Conservation (phyloP, 92 coral and sea anemone species). For the Porites evermanni region DNA sequence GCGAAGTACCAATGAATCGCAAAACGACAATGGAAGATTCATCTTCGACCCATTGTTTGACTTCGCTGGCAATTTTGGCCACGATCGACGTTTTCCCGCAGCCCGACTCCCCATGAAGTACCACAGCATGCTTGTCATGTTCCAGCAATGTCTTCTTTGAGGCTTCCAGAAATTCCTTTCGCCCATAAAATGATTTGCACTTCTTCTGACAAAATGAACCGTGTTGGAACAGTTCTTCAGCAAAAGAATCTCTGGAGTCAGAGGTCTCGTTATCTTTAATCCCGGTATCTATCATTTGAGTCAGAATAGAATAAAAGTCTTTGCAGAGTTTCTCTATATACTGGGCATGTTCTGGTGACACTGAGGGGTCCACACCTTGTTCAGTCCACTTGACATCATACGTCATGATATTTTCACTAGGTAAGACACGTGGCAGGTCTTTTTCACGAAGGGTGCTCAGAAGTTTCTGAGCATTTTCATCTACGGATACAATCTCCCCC, state of each 20-base stretch:
- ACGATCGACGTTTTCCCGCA: slow-evolving; percentile 97
- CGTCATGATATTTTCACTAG: slow-evolving; percentile 59
- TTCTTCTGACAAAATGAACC: slow-evolving; percentile 91
- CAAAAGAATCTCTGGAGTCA: slow-evolving; percentile 73
- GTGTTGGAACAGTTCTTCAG: slow-evolving; percentile 94
- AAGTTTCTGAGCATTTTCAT: slow-evolving; percentile 78
- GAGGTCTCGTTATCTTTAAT: slow-evolving; percentile 77
- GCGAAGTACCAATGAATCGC: slow-evolving; percentile 93
- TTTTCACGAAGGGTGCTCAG: slow-evolving; percentile 79
- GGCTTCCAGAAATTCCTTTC: slow-evolving; percentile 70
- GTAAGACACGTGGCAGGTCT: slow-evolving; percentile 72
- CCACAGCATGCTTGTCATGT: slow-evolving; percentile 70
- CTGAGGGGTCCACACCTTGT: slow-evolving; percentile 83
- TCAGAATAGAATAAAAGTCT: slow-evolving; percentile 80
- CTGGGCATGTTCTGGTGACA: slow-evolving; percentile 74
- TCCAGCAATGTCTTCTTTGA: slow-evolving; percentile 58
- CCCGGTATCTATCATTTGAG: slow-evolving; percentile 78
- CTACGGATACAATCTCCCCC: slow-evolving; percentile 71
- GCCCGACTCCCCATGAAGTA: slow-evolving; percentile 92
- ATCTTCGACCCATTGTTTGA: slow-evolving; percentile 82
- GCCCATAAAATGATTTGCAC: slow-evolving; percentile 85
- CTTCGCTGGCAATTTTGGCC: slow-evolving; percentile 85
- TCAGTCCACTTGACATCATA: slow-evolving; percentile 88
- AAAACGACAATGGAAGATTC: slow-evolving; percentile 74
- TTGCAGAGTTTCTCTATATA: slow-evolving; percentile 80